Base-by-base conservation (phyloP, 35 echinoderm and acorn worm genomes). In the Heliocidaris erythrogramma region DNA sequence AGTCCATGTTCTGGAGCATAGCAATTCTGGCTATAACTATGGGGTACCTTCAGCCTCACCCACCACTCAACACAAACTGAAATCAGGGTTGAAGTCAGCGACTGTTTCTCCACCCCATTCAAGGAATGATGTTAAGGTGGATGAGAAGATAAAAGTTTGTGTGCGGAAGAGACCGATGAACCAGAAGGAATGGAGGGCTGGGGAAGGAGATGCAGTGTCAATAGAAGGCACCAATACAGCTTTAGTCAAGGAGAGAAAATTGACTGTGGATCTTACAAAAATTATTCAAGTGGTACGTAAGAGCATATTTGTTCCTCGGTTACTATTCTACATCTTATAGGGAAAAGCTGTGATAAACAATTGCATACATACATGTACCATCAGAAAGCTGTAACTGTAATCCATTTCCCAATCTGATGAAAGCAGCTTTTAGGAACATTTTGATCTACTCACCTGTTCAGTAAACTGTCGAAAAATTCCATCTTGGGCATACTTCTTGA, bases 151-250 rank as follows among this genome's bases (percentile, higher is more conserved):
- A 30, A 96, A 88, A 65, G 98, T 99, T 2, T 99, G 98, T 65
- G 95, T 99, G 56, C 85, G 98, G 17, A 99, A 99, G 92, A 90
- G 98, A 93, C 98, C 96, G 10, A 49, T 99, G 60, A 96, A 91
- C 93, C 88, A 94, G 92, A 97, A 96, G 88, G 98, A 99, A 78
- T 48, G 85, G 59, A 94, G 88, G 93, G 95, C 49, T 27, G 90
- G 90, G 6, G 96, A 99, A 14, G 59, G 84, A 29, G 96, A 99
- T 93, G 97, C 96, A 6, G 93, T 99, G 7, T 13, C 42, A 16
- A 95, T 93, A 4, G 96, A 95, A 29, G 92, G 94, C 60, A 86
- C 48, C 24, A 85, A 88, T 10, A 94, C 94, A 48, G 93, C 97
- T 6, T 49, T 96, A 1, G 69, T 99, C 2, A 97, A 97, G 50